These are phyloP conservation scores for Catostomus latipinnis DNA, from an alignment of 2,797 vertebrate species.

Conservation along the genomic window DNA sequence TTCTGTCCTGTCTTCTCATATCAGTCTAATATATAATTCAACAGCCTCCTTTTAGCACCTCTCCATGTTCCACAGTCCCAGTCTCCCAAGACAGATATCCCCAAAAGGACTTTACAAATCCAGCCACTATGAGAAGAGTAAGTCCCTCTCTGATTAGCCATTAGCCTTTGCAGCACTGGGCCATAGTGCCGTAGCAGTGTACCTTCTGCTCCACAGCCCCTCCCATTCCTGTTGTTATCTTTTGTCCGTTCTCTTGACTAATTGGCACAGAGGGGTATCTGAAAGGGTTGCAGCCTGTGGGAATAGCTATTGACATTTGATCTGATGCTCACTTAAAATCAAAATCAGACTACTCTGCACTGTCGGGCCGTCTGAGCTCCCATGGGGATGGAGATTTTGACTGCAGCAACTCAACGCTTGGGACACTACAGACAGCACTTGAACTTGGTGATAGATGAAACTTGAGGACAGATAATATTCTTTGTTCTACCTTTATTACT, in stretches of 20 bases:
- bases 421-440: slow-evolving; percentile 52
- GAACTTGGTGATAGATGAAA: slow-evolving; percentile 54
- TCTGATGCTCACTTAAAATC: slow-evolving; percentile 81
- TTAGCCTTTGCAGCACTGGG: slow-evolving; percentile 73
- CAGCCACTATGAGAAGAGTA: slow-evolving; percentile 72
- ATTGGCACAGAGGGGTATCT: slow-evolving; percentile 81
- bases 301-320: slow-evolving; percentile 82
- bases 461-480: background rate
- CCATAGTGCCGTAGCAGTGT: slow-evolving; percentile 64
- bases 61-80: slow-evolving; percentile 68
- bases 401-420: slow-evolving; percentile 53
- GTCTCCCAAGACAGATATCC: slow-evolving; percentile 71
- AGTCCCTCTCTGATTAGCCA: slow-evolving; percentile 79
- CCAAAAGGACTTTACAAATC: slow-evolving; percentile 67
- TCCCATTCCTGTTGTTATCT: slow-evolving; percentile 52
- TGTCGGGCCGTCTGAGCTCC: slow-evolving; percentile 54
- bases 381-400: slow-evolving; percentile 44
- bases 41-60: slow-evolving; percentile 74
- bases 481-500: background rate
- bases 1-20: slow-evolving; percentile 62
- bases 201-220: slow-evolving; percentile 70
- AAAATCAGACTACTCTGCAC: slow-evolving; percentile 69
- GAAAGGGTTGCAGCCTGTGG: slow-evolving; percentile 67
- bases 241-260: slow-evolving; percentile 64
- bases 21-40: slow-evolving; percentile 65